These are phyloP conservation scores for Triplophysa yarkandensis DNA, from an alignment of 2,797 vertebrate genomes.

Conservation along the genomic window DNA sequence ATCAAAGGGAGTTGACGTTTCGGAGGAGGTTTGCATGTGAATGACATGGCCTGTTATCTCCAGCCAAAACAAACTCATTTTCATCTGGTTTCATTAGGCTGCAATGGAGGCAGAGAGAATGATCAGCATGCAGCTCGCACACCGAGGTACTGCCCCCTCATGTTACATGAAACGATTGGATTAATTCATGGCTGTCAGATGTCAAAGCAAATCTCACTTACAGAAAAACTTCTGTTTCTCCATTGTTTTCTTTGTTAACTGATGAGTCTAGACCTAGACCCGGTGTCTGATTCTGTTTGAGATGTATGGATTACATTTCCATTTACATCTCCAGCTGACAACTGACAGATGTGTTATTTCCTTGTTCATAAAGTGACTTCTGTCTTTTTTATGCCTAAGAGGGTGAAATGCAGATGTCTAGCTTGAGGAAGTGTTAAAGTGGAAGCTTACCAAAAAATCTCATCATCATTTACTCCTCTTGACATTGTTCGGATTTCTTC, in stretches of 20 bases:
- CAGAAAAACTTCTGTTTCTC: slow-evolving; percentile 13
- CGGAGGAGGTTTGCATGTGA: slow-evolving; percentile 49
- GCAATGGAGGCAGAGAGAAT: slow-evolving; percentile 37
- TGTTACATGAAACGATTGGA: slow-evolving; percentile 41
- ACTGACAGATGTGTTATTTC: no score
- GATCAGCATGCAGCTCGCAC: slow-evolving; percentile 21
- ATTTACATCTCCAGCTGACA: no score
- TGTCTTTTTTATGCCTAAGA: no score
- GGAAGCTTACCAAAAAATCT: no score
- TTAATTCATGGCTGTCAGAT: slow-evolving; percentile 39
- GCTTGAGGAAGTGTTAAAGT: no score
- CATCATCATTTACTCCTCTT: no score
- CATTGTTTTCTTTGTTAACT: slow-evolving; percentile 4
- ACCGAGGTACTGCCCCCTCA: slow-evolving; percentile 31
- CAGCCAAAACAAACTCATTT: slow-evolving; percentile 56
- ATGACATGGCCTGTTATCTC: slow-evolving; percentile 58
- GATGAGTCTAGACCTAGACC: slow-evolving; percentile 4
- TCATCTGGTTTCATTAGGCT: slow-evolving; percentile 48
- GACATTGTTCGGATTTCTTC: no score
- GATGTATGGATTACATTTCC: not conserved
- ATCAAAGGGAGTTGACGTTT: slow-evolving; percentile 51
- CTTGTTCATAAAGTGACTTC: no score
- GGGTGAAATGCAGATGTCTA: no score
- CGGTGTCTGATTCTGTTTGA: not conserved
- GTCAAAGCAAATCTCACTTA: slow-evolving; percentile 36